Evolutionary conservation across 2,797 vertebrate genomes (phyloP), one percentile per base, ranked within the genome.

Genomic region (Nyctibius grandis): DNA sequence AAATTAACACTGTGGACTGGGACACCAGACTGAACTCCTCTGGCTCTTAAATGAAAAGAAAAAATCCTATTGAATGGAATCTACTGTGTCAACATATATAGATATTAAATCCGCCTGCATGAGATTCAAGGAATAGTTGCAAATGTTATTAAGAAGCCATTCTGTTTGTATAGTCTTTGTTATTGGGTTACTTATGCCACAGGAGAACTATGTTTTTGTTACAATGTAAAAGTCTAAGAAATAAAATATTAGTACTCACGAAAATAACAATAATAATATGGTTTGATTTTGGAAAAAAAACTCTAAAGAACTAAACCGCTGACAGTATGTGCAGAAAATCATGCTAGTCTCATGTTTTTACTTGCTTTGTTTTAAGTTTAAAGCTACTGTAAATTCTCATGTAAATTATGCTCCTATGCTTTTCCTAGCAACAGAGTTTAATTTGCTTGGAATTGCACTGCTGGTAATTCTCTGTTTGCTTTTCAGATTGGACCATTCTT

Each of bases 401-500:
- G 57, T 76, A 90, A 95, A 89, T 85, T 88, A 25, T 59, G 21
- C 11, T 84, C 9, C 69, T 5, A 0, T 77, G 25, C 23, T 83
- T 80, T 89, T 76, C 44, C 40, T 85, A 89, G 88, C 44, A 72
- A 45, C 18, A 13, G 47, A 79, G 19, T 84, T 70, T 64, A 70
- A 60, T 33, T 74, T 87, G 33, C 40, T 74, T 72, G 18, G 31
- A 93, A 91, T 91, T 95, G 31, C 38, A 61, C 23, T 56, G 48
- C 72, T 89, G 33, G 15, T 78, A 89, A 89, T 73, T 80, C 56
- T 72, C 56, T 80, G 50, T 74, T 96, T 95, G 72, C 51, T 93
- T 90, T 77, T 26, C 96, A 99, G 99, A 96, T 91, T 99, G 97
- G 99, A 99, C 75, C 98, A 98, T 96, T 99, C 98, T 5, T 96